Conservation (phyloP, 2,888 invertebrate genomes). For the Crematogaster levior region DNA sequence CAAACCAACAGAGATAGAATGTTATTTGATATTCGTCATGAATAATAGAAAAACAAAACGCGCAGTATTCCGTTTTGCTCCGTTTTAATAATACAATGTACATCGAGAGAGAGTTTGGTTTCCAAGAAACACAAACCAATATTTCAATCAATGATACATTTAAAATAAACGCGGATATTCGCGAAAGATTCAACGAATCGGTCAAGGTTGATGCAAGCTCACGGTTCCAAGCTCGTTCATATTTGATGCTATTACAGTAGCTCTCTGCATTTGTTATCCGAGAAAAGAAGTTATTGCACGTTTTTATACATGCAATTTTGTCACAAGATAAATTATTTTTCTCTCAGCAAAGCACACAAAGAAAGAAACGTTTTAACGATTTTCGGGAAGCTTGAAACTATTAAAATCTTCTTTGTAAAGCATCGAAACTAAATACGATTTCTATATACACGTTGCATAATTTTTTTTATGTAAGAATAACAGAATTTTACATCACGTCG, state of each 20-base stretch:
- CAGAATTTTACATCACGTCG: neutral
- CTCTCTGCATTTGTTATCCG: neutral
- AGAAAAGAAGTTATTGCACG: neutral
- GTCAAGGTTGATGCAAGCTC: slow-evolving; percentile 38
- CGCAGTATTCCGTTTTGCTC: neutral
- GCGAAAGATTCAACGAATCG: slow-evolving; percentile 28
- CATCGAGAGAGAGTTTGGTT: slow-evolving; percentile 15
- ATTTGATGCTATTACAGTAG: neutral
- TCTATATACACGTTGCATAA: neutral
- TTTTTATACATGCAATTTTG: neutral
- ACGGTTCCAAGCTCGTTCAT: neutral
- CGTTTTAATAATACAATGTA: slow-evolving; percentile 30
- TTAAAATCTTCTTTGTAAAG: neutral
- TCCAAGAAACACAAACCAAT: slow-evolving; percentile 39
- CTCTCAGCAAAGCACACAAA: neutral
- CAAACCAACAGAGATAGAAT: slow-evolving; percentile 29
- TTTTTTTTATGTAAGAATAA: slow-evolving; percentile 5
- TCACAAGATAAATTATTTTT: neutral
- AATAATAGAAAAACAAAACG: slow-evolving; percentile 24
- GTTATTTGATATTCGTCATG: slow-evolving; percentile 11
- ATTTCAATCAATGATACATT: slow-evolving; percentile 40
- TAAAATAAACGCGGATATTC: slow-evolving; percentile 32
- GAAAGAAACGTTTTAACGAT: neutral
- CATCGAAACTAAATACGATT: neutral
- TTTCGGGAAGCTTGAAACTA: neutral